These are phyloP conservation scores for Psittacula derbiana DNA, from an alignment of 2,797 vertebrate species.

Conservation along the genomic window DNA sequence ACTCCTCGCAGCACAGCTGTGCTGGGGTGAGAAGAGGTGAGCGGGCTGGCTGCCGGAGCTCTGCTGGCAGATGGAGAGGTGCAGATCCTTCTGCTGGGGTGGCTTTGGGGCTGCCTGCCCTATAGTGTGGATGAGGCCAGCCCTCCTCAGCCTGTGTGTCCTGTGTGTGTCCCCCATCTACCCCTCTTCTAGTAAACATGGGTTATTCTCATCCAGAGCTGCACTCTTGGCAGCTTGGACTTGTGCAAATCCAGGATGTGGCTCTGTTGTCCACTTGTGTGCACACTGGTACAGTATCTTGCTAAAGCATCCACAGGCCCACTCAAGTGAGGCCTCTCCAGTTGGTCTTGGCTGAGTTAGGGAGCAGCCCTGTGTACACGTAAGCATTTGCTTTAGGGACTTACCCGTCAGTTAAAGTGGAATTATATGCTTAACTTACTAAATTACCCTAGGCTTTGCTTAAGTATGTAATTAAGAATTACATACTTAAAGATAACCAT, in stretches of 20 bases:
- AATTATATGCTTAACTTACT: conserved; percentile 55
- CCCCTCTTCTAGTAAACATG: neutral
- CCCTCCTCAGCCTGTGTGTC: neutral
- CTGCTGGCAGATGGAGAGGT: neutral
- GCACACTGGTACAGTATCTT: accelerated
- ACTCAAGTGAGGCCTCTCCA: accelerated
- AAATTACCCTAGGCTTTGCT: conserved; percentile 22
- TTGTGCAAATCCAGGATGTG: neutral
- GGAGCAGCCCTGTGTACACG: neutral
- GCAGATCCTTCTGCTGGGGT: neutral
- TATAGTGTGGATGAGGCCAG: neutral
- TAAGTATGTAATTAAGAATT: conserved; percentile 21
- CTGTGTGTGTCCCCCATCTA: neutral
- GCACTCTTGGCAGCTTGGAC: neutral
- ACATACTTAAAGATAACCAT: neutral
- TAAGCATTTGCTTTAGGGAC: neutral
- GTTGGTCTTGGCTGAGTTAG: neutral
- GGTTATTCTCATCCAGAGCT: neutral
- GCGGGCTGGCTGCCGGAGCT: neutral
- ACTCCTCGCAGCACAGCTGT: neutral
- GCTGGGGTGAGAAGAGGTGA: neutral
- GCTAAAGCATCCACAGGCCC: neutral
- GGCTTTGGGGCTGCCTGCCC: neutral
- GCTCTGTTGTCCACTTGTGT: neutral
- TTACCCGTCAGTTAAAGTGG: conserved; percentile 18